Conservation (phyloP, 2,888 invertebrate species). For the Aplocera efformata region DNA sequence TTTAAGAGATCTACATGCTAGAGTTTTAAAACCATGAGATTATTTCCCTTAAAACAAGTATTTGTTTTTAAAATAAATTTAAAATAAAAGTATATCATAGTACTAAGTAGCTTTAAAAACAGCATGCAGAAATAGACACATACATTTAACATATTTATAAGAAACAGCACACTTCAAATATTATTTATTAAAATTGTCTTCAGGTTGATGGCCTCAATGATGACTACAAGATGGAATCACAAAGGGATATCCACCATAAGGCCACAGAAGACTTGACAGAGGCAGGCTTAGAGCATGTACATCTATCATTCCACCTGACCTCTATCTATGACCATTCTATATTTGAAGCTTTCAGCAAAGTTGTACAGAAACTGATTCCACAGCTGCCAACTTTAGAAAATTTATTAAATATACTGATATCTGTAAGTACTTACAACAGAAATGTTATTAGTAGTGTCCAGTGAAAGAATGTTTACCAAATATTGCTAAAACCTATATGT, state of each 20-base stretch:
- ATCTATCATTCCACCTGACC: slow-evolving; percentile 96
- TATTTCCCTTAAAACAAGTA: too few relatives aligned
- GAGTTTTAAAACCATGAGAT: too few relatives aligned
- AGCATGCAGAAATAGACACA: too few relatives aligned
- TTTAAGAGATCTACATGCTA: too few relatives aligned
- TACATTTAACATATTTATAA: too few relatives aligned
- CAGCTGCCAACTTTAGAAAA: slow-evolving; percentile 98
- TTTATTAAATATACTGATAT: slow-evolving; percentile 97
- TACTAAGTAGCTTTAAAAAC: too few relatives aligned
- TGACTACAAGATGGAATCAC: slow-evolving; percentile 99
- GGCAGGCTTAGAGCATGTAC: slow-evolving; percentile 92
- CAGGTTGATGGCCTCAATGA: slow-evolving; percentile 98
- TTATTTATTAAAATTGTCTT: slow-evolving; percentile 15
- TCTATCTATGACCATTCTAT: slow-evolving; percentile 99
- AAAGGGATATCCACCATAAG: slow-evolving; percentile 97
- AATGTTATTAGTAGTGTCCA: too few relatives aligned
- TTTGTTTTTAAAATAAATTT: too few relatives aligned
- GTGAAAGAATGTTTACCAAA: too few relatives aligned
- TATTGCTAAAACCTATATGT: too few relatives aligned
- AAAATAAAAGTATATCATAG: too few relatives aligned
- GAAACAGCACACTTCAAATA: too few relatives aligned
- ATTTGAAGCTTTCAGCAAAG: slow-evolving; percentile 99
- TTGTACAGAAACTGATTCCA: slow-evolving; percentile 98
- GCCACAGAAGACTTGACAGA: slow-evolving; percentile 97
- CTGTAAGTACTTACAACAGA: slow-evolving; percentile 82